phyloP scores from a whole-genome alignment of 1,140 invertebrate species.

The Aporrectodea caliginosa region DNA sequence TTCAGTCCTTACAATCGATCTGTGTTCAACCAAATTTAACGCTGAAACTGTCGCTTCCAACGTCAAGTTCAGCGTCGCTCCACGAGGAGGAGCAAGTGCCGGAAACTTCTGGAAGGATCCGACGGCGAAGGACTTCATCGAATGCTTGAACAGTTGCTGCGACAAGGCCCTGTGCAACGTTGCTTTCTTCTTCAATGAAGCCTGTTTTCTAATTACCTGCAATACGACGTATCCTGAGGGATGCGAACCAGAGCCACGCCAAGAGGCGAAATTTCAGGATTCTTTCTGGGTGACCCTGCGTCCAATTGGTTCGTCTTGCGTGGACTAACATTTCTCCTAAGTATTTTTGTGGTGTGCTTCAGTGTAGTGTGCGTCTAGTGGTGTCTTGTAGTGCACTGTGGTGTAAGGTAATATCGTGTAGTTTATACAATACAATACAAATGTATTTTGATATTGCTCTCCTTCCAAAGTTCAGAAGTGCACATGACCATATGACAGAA shows the following conservation, averaged over 20 bases:
- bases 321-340: slow-evolving; percentile 3
- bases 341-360: background rate
- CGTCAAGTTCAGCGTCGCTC: background rate
- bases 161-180: slow-evolving; percentile 67
- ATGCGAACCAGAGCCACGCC: slow-evolving; percentile 65
- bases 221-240: slow-evolving; percentile 60
- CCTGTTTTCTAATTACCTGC: slow-evolving; percentile 67
- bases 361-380: no score
- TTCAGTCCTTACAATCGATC: background rate
- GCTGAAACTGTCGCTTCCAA: background rate
- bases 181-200: slow-evolving; percentile 69
- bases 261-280: slow-evolving; percentile 64
- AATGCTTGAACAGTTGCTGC: slow-evolving; percentile 73
- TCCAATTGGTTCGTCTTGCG: background rate
- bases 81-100: slow-evolving; percentile 33
- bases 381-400: no score
- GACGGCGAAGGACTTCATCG: slow-evolving; percentile 59
- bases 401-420: no score
- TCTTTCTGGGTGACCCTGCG: slow-evolving; percentile 64
- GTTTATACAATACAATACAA: no score
- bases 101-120: slow-evolving; percentile 55
- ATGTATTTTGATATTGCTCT: no score
- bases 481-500: no score
- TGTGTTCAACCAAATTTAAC: background rate
- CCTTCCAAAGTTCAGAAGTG: no score